A percentile compares a stretch with the other conserved stretches of the same genome.
phyloP scores from a whole-genome alignment of 2,113 vertebrate species.

The Pituophis catenifer region DNA sequence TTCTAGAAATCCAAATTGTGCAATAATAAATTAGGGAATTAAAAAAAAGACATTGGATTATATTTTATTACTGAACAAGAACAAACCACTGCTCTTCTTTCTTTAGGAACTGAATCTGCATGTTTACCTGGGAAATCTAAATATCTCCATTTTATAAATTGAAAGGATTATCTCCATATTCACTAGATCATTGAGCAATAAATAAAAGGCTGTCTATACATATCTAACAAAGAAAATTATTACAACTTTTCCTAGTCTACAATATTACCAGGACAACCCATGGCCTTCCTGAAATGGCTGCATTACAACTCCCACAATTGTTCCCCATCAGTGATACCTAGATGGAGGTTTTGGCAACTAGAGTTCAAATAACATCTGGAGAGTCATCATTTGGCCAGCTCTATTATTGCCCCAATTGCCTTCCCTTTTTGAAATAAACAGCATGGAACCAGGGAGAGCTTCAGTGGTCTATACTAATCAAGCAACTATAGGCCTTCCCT shows the following conservation, averaged over 20 bases:
- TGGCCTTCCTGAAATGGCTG: background rate
- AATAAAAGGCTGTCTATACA: background rate
- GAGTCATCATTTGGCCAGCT: background rate
- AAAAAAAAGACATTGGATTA: conserved; percentile 36
- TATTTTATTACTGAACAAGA: background rate
- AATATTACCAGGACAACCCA: background rate
- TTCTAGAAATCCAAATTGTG: conserved; percentile 40
- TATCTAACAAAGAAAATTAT: background rate
- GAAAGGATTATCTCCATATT: background rate
- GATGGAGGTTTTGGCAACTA: background rate
- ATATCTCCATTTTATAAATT: conserved; percentile 5
- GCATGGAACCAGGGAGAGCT: background rate
- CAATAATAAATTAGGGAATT: conserved; percentile 29
- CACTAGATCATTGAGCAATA: background rate
- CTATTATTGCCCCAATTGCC: background rate
- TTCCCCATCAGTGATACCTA: background rate
- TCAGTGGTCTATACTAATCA: background rate
- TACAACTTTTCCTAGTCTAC: background rate
- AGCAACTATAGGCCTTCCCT: background rate
- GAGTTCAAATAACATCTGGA: background rate
- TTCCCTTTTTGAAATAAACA: background rate
- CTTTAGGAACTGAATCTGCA: background rate
- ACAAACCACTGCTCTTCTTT: background rate
- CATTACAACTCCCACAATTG: background rate
- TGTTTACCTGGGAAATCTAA: background rate